Evolutionary conservation across 2,113 vertebrate genomes (phyloP), one percentile per base, ranked within the genome.

Genomic region (Eira barbara): DNA sequence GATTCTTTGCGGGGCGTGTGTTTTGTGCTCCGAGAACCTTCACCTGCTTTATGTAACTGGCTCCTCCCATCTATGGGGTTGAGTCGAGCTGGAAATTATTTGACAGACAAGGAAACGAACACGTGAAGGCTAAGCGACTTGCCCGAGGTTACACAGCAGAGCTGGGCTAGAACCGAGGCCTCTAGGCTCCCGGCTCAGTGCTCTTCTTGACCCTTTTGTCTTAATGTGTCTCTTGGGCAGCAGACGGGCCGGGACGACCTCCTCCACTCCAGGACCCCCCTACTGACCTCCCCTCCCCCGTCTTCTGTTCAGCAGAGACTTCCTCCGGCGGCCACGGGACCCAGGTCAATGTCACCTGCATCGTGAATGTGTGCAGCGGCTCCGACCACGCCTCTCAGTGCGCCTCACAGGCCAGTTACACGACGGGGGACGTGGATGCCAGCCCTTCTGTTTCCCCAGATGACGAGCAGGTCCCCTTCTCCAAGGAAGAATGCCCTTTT

Each of bases 271-370:
- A 25, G 2, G n/a, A 34, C 63, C 92, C 31, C 27, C 65, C 61
- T 12, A 74, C 88, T 71, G 5, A 27, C 10, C 0, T 3, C 65
- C 67, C 71, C 14, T 63, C 39, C 52, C 82, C 47, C 21, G 15
- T 83, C 69, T 34, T 86, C 27, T 94, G 57, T 95, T 94, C 87
- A 15, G 52, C 98, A 99, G 99, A 98, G 45, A 90, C 97, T 21
- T 96, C 97, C 3, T 79, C 94, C 1, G 96, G 63, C 0, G 31
- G 97, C 89, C 86, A 49, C 3, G 98, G 98, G 55, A 98, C 97
- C 0, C 98, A 98, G 13, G 98, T 99, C 91, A 99, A 98, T 0
- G 98, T 99, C 67, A 99, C 97, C 3, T 99, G 98, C 4, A 97
- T 98, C 7, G 98, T 99, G 88, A 98, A 98, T 1, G 96, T 99